Conservation (phyloP, 1,140 invertebrate genomes). For the Ptiloglossa arizonensis region DNA sequence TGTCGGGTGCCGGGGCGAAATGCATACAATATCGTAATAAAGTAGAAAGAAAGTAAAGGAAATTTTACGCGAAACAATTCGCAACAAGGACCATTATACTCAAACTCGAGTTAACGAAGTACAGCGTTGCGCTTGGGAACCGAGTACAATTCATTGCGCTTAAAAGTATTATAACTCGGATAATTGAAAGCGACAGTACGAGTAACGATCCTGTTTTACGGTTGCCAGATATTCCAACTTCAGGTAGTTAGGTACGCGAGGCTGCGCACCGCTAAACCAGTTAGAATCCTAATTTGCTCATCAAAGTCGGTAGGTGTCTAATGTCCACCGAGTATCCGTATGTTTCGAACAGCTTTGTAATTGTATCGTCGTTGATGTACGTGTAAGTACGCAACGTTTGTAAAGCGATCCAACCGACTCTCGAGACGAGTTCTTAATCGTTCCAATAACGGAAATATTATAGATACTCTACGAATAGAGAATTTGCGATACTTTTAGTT, state of each 20-base stretch:
- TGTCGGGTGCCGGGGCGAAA: too few relatives aligned
- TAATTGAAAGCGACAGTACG: conserved; percentile 25
- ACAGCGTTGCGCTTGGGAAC: not conserved
- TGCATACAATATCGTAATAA: not conserved
- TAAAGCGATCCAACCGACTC: not conserved
- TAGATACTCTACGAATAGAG: too few relatives aligned
- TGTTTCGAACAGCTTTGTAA: not conserved
- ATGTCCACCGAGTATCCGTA: not conserved
- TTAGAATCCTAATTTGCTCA: conserved; percentile 35
- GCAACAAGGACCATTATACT: not conserved
- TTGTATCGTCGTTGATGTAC: not conserved
- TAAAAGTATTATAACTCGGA: conserved; percentile 13
- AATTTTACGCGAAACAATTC: not conserved
- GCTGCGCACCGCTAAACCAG: not conserved
- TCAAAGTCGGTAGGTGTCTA: conserved; percentile 6
- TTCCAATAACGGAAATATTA: too few relatives aligned
- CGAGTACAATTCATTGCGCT: conserved; percentile 17
- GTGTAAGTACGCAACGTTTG: not conserved
- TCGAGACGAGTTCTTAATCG: not conserved
- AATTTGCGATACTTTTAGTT: too few relatives aligned
- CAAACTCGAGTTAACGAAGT: not conserved
- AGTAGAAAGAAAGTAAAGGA: not conserved
- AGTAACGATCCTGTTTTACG: conserved; percentile 7
- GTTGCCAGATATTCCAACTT: not conserved
- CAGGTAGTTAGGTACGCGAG: not conserved